Evolutionary conservation across 2,113 vertebrate genomes (phyloP).

Genomic region (Pipra filicauda): DNA sequence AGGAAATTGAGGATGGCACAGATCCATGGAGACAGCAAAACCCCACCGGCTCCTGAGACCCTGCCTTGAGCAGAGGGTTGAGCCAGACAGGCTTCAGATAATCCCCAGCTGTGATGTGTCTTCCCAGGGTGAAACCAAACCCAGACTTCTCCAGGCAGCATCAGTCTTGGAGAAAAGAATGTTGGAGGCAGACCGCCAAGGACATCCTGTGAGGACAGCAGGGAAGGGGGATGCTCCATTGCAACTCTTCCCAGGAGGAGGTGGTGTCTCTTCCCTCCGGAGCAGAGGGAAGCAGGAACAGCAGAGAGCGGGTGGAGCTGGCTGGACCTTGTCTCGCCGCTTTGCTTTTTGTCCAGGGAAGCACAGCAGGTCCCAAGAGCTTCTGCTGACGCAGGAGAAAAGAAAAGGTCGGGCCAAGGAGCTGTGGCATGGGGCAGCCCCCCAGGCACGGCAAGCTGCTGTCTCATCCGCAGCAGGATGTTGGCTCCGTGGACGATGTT

Average conservation of each 20-base stretch:
- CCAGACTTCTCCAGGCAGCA: neutral
- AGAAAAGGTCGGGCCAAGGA: neutral
- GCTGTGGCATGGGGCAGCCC: neutral
- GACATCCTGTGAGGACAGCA: accelerated
- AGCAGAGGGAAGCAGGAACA: neutral
- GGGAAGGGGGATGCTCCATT: neutral
- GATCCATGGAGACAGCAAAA: neutral
- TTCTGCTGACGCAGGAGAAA: accelerated
- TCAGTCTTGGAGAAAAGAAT: neutral
- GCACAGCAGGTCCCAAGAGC: neutral
- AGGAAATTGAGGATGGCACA: neutral
- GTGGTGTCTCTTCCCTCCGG: accelerated
- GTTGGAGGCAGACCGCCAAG: accelerated
- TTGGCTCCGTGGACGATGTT: neutral
- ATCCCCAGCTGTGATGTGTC: neutral
- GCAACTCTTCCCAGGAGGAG: neutral
- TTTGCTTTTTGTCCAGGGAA: neutral
- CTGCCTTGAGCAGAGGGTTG: neutral
- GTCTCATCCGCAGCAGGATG: accelerated
- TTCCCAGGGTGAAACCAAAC: neutral
- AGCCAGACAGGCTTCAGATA: neutral
- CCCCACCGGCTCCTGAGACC: neutral
- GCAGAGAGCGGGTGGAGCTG: accelerated
- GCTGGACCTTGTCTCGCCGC: accelerated
- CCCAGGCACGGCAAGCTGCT: neutral